These are phyloP conservation scores for Leptoclinus maculatus DNA, from an alignment of 2,797 vertebrate species.

Conservation along the genomic window DNA sequence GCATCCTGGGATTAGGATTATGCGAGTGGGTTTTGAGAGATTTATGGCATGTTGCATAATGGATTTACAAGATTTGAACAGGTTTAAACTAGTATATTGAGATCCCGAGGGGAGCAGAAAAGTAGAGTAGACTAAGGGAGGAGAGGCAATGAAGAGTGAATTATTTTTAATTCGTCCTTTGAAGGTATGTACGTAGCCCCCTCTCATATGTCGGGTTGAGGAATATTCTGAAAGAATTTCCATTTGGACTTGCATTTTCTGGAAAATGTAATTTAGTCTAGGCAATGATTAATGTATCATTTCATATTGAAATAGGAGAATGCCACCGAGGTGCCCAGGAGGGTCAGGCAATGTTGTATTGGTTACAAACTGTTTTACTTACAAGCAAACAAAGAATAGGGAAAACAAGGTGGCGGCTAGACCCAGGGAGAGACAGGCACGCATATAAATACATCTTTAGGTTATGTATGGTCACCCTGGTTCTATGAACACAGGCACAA, in stretches of 20 bases:
- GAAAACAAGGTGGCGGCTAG: background rate
- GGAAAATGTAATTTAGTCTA: constrained; percentile 44
- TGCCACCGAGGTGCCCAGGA: constrained; percentile 21
- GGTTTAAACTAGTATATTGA: constrained; percentile 57
- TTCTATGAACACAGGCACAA: background rate
- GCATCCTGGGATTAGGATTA: constrained; percentile 73
- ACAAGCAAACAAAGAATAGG: constrained; percentile 30
- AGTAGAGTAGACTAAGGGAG: constrained; percentile 29
- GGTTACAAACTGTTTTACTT: constrained; percentile 24
- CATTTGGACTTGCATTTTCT: constrained; percentile 26
- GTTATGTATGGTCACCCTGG: background rate
- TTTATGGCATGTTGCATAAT: constrained; percentile 70
- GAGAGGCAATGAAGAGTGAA: constrained; percentile 43
- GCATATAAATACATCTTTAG: constrained; percentile 1
- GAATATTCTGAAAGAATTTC: constrained; percentile 28
- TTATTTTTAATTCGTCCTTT: constrained; percentile 61
- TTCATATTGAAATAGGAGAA: constrained; percentile 58
- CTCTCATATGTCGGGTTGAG: constrained; percentile 11
- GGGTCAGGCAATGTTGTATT: constrained; percentile 43
- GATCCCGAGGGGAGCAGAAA: constrained; percentile 38
- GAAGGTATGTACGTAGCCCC: constrained; percentile 27
- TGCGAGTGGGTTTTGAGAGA: constrained; percentile 60
- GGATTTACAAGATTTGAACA: constrained; percentile 69
- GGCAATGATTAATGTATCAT: constrained; percentile 51
- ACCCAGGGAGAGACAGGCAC: background rate